Conservation (phyloP, 2,888 invertebrate species). For the Allolobophora icterica region DNA sequence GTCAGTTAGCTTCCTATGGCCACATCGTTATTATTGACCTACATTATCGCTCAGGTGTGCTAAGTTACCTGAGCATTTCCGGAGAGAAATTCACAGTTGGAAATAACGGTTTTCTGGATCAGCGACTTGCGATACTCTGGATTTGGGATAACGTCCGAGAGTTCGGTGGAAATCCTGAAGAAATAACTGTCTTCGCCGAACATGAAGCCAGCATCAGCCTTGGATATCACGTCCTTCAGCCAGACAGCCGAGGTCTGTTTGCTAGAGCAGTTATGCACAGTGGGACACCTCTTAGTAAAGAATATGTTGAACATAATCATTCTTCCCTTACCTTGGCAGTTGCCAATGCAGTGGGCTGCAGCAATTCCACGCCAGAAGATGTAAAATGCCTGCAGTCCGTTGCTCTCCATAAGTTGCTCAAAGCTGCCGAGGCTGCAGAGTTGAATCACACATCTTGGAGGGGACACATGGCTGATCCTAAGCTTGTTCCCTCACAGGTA, state of each 20-base stretch:
- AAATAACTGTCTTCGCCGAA: constrained; percentile 40
- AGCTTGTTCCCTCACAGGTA: neutral
- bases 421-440: neutral
- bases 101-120: constrained; percentile 41
- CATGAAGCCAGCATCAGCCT: constrained; percentile 31
- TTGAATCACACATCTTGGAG: neutral
- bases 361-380: neutral
- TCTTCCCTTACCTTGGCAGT: neutral
- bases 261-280: constrained; percentile 21
- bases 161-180: constrained; percentile 42
- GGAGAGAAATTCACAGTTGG: constrained; percentile 13
- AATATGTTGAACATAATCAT: neutral
- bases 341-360: neutral
- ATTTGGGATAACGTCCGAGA: constrained; percentile 44
- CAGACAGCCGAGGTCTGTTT: neutral
- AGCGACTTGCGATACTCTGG: constrained; percentile 42
- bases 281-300: neutral
- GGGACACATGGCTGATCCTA: neutral
- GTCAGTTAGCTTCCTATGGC: constrained; percentile 32
- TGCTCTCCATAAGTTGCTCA: neutral
- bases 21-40: constrained; percentile 35
- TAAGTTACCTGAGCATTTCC: neutral
- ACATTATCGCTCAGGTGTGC: neutral
- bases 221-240: constrained; percentile 20
- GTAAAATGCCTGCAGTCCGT: neutral